Conservation (phyloP, 2,113 vertebrate species). For the Sinosuthora webbiana region DNA sequence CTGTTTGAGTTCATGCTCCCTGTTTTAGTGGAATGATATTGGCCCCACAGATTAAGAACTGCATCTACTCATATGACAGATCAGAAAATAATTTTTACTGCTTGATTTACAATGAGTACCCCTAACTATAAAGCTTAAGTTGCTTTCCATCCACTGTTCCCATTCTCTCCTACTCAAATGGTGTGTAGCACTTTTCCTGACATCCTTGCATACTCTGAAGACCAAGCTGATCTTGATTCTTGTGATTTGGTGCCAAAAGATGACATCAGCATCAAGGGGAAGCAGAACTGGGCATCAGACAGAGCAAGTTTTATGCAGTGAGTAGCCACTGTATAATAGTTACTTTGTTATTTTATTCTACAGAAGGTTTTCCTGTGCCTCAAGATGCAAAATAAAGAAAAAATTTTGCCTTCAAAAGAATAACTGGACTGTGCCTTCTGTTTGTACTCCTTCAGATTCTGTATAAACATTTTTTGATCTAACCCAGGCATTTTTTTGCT, state of each 20-base stretch:
- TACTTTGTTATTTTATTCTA: background rate
- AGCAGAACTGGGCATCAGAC: background rate
- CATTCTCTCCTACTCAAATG: background rate
- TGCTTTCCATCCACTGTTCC: background rate
- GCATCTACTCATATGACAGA: background rate
- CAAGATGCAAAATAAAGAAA: background rate
- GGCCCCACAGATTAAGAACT: background rate
- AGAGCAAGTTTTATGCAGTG: background rate
- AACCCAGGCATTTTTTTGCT: background rate
- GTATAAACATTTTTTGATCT: background rate
- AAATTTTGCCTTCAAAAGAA: background rate
- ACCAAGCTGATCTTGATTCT: background rate
- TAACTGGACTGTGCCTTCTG: background rate
- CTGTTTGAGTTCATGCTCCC: background rate
- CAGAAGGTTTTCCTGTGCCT: background rate
- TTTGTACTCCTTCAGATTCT: background rate
- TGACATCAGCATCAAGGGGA: background rate
- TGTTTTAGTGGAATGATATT: background rate
- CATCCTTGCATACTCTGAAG: background rate
- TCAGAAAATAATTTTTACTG: background rate
- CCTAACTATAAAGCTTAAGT: background rate
- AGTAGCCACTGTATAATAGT: background rate
- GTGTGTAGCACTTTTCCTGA: background rate
- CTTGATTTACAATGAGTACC: background rate
- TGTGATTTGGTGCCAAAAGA: background rate